Evolutionary conservation across 1,140 invertebrate genomes (phyloP).

Genomic region (Trachelipus rathkii): DNA sequence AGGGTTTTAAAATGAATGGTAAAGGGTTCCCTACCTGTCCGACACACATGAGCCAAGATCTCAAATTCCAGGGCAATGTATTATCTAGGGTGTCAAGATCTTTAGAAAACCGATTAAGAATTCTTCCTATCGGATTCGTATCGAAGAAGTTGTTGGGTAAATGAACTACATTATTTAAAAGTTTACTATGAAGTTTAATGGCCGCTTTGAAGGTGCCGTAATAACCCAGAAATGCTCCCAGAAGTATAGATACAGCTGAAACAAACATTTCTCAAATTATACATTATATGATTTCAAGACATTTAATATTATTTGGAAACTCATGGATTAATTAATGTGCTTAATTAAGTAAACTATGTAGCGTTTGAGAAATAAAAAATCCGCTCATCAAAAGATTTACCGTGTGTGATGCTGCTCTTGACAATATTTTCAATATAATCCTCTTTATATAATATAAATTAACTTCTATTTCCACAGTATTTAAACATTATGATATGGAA

Average conservation of each 20-base stretch:
- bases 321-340: no score
- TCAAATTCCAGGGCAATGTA: conserved; percentile 65
- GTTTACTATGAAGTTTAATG: conserved; percentile 58
- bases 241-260: conserved; percentile 50
- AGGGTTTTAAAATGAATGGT: conserved; percentile 47
- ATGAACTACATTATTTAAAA: conserved; percentile 63
- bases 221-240: conserved; percentile 50
- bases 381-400: no score
- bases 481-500: no score
- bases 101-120: conserved; percentile 79
- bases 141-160: conserved; percentile 78
- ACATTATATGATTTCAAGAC: no score
- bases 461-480: no score
- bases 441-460: no score
- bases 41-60: conserved; percentile 53
- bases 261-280: no score
- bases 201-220: conserved; percentile 64
- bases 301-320: no score
- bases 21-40: conserved; percentile 53
- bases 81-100: conserved; percentile 75
- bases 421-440: no score
- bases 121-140: conserved; percentile 74
- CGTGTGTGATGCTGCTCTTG: no score
- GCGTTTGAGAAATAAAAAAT: no score
- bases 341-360: no score